These are phyloP conservation scores for Caenorhabditis doughertyi DNA, from an alignment of 2,888 invertebrate genomes.

Conservation along the genomic window DNA sequence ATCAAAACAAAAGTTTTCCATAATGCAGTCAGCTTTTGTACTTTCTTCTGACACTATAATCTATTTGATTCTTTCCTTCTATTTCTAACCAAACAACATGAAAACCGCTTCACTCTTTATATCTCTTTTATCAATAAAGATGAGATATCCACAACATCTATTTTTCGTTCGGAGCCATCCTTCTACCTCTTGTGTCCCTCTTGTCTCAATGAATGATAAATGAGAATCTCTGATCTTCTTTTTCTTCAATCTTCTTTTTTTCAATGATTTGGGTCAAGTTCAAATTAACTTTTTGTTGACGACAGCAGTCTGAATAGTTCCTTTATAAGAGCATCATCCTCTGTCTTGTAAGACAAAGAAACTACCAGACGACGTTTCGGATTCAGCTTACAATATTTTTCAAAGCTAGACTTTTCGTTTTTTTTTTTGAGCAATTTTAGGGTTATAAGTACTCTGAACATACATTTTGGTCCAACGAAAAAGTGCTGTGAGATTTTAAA, in stretches of 20 bases:
- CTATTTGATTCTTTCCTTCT: neutral
- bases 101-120: neutral
- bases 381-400: neutral
- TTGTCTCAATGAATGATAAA: constrained; percentile 37
- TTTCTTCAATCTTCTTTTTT: constrained; percentile 12
- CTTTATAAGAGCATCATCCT: neutral
- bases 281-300: constrained; percentile 15
- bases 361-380: too few species aligned
- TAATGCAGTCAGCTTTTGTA: neutral
- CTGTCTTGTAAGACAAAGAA: neutral
- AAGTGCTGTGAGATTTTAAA: too few species aligned
- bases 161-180: neutral
- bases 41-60: neutral
- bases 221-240: constrained; percentile 37
- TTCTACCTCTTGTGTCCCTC: neutral
- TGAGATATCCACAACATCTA: constrained; percentile 9
- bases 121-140: constrained; percentile 23
- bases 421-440: neutral
- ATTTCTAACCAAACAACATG: constrained; percentile 4
- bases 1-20: neutral
- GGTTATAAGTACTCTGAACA: neutral
- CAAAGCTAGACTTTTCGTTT: neutral
- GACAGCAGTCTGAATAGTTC: neutral
- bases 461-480: too few species aligned
- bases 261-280: constrained; percentile 20